Conservation (phyloP, 2,797 vertebrate genomes). For the Antrozous pallidus region DNA sequence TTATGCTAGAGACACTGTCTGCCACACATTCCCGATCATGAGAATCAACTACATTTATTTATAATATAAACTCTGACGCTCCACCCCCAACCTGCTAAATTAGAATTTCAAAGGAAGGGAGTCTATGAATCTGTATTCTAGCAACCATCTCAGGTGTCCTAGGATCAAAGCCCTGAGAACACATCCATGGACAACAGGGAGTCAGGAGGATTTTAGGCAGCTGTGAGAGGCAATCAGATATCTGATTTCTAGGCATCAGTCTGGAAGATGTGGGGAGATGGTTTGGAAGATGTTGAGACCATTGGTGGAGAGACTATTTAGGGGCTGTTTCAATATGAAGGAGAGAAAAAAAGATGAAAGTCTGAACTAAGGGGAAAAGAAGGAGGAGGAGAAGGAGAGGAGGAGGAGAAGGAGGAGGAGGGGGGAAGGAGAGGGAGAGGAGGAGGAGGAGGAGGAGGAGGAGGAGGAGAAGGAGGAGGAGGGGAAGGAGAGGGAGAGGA, state of each 20-base stretch:
- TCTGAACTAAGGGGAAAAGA: too few relatives aligned
- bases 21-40: neutral
- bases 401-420: too few relatives aligned
- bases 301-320: neutral
- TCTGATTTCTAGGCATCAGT: neutral
- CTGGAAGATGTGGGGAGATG: neutral
- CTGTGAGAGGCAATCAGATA: neutral
- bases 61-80: neutral
- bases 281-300: neutral
- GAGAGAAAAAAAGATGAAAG: neutral
- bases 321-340: conserved; percentile 3
- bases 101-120: neutral
- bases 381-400: too few relatives aligned
- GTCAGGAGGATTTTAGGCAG: neutral
- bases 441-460: too few relatives aligned
- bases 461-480: too few relatives aligned
- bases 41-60: neutral
- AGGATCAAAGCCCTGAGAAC: neutral
- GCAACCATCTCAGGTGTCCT: too few relatives aligned
- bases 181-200: neutral
- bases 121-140: neutral
- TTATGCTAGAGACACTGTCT: neutral
- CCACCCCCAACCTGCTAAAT: neutral
- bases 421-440: too few relatives aligned
- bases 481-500: too few relatives aligned